These are phyloP conservation scores for Lagodon rhomboides DNA, from an alignment of 2,797 vertebrate species.

Conservation along the genomic window DNA sequence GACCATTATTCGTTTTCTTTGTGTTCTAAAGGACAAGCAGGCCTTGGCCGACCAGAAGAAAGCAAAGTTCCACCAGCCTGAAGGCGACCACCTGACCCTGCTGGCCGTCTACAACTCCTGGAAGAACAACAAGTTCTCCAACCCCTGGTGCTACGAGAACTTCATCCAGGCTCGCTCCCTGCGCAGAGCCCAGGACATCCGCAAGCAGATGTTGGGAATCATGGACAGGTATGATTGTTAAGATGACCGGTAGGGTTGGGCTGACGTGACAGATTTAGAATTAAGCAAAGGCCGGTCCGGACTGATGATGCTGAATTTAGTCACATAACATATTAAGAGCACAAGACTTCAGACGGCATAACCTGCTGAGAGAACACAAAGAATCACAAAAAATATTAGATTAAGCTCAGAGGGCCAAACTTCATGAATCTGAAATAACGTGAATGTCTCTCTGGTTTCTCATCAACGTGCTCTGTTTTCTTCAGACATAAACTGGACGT, in stretches of 20 bases:
- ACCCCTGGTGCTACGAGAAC: constrained; percentile 99
- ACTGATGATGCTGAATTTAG: too few species aligned
- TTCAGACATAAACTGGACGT: constrained; percentile 96
- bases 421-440: background rate
- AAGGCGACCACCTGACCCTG: constrained; percentile 97
- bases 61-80: constrained; percentile 98
- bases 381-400: too few species aligned
- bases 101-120: constrained; percentile 99
- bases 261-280: too few species aligned
- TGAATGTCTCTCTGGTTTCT: background rate
- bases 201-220: constrained; percentile 99
- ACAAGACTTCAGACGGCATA: too few species aligned
- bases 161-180: constrained; percentile 98
- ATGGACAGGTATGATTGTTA: constrained; percentile 89
- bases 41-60: constrained; percentile 99
- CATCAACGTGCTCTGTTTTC: background rate
- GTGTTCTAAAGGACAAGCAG: constrained; percentile 92
- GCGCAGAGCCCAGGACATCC: constrained; percentile 96
- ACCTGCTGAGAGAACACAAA: too few species aligned
- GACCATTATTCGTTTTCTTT: background rate
- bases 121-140: constrained; percentile 99
- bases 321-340: too few species aligned
- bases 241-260: too few species aligned
- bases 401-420: too few species aligned
- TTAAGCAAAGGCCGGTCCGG: too few species aligned